A percentile compares a stretch with the other conserved stretches of the same genome.
These are phyloP conservation scores for Epizoanthus illoricatus DNA, from an alignment of 92 coral and sea anemone species.

Conservation along the genomic window DNA sequence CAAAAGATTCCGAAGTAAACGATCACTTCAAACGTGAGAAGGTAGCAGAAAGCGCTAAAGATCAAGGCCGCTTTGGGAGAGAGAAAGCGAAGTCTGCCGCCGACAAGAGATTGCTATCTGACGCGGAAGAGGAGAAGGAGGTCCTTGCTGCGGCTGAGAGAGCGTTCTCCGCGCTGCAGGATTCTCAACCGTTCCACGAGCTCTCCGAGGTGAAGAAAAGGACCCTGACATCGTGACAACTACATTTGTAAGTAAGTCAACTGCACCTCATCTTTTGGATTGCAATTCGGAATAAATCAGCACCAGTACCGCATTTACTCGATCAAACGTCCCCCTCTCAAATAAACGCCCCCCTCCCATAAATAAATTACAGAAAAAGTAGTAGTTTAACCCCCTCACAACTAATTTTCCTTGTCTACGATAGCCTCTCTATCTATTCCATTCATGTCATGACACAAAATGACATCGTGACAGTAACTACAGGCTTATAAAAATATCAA, in stretches of 20 bases:
- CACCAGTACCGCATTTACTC: too few relatives aligned
- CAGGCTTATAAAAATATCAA: too few relatives aligned
- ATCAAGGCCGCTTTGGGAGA: slow-evolving; percentile 31
- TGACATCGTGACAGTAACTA: too few relatives aligned
- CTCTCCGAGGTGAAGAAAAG: background rate
- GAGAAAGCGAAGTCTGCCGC: slow-evolving; percentile 12
- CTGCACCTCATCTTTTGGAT: too few relatives aligned
- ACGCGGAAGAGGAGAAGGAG: background rate
- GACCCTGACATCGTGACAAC: slow-evolving; percentile 10
- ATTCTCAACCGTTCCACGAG: slow-evolving; percentile 13
- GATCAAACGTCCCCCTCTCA: too few relatives aligned
- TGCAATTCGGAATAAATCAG: too few relatives aligned
- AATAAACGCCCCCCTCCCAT: too few relatives aligned
- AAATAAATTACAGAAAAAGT: too few relatives aligned
- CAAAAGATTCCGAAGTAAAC: background rate
- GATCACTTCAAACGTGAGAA: background rate
- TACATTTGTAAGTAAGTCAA: background rate
- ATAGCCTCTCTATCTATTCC: too few relatives aligned
- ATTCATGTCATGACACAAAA: too few relatives aligned
- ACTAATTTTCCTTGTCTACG: too few relatives aligned
- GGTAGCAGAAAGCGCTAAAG: background rate
- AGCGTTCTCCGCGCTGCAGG: slow-evolving; percentile 17
- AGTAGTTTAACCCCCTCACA: too few relatives aligned
- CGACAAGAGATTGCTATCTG: background rate
- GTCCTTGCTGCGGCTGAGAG: background rate